A percentile compares a stretch with the other conserved stretches of the same genome.
phyloP scores from a whole-genome alignment of 1,140 invertebrate species.

The Varroa destructor region DNA sequence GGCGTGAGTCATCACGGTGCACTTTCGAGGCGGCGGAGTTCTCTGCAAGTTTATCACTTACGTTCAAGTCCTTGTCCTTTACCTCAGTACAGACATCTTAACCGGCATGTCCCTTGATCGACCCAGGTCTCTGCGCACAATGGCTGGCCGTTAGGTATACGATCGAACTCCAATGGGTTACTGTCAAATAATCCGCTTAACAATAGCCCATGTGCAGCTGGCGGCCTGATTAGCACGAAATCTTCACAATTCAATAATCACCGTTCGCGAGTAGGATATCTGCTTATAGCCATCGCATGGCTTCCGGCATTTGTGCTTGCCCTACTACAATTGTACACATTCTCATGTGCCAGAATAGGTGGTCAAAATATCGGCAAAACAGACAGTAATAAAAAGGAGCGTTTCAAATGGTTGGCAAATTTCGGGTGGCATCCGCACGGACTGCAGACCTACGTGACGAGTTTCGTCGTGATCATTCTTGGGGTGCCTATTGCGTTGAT shows the following conservation, averaged over 20 bases:
- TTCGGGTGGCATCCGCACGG: conserved; percentile 47
- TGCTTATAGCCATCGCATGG: conserved; percentile 52
- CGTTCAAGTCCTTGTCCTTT: conserved; percentile 62
- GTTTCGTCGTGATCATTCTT: conserved; percentile 39
- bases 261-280: neutral
- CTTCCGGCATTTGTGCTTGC: conserved; percentile 55
- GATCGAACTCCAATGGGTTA: conserved; percentile 34
- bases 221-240: neutral
- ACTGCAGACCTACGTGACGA: conserved; percentile 51
- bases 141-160: conserved; percentile 47
- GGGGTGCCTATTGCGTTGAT: conserved; percentile 35
- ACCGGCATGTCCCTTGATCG: conserved; percentile 66
- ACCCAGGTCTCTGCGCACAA: conserved; percentile 58
- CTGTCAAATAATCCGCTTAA: neutral
- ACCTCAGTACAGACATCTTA: conserved; percentile 66
- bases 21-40: conserved; percentile 60
- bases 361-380: neutral
- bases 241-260: conserved; percentile 6
- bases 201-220: no score
- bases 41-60: conserved; percentile 68
- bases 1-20: conserved; percentile 59
- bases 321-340: conserved; percentile 59
- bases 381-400: no score
- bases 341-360: conserved; percentile 37
- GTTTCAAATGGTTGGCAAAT: conserved; percentile 54